Evolutionary conservation across 2,888 invertebrate species (phyloP), one percentile per base, ranked within the genome.

Genomic region (Drosophila quinaria): DNA sequence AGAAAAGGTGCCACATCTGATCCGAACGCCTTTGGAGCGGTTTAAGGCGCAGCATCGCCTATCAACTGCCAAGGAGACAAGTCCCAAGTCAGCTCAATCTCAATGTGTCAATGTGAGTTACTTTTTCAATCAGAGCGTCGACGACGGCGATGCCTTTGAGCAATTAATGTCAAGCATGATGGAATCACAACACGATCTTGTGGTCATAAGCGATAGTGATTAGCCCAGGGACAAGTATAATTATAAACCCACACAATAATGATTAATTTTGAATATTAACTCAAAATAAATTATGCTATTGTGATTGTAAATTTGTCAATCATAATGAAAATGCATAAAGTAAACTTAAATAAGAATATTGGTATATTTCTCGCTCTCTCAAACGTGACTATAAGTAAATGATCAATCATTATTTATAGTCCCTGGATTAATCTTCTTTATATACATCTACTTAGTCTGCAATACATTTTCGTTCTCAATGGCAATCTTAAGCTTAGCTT

Each of bases 61-160:
- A 1, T 63, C 65, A n/a, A 63, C 9, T 13, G 6, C 15, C 1
- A 64, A 8, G 15, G 11, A 1, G 13, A 69, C 11, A 19, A 4
- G 31, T 10, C 17, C 39, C 11, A n/a, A 52, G 19, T 17, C 68
- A 17, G 17, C 65, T 15, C 25, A 25, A 25, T 25, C 25, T 1
- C 25, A 25, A 5, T 10, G 10, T 8, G 29, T 29, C 1, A 88
- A 89, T 70, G 70, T 88, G 85, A 95, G 94, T 86, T 93, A 93
- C 89, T 95, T 95, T 75, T 95, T 95, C 22, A 71, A 87, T 72
- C 78, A 78, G 35, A 80, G 94, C 75, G 92, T 92, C 74, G 93
- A 93, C 1, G 93, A 92, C 49, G 93, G 93, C 39, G 91, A 95
- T 90, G 93, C 94, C 11, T 95, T 95, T 86, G 95, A 95, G 91